phyloP scores from a whole-genome alignment of 2,113 vertebrate species.

The Tylochromis polylepis region DNA sequence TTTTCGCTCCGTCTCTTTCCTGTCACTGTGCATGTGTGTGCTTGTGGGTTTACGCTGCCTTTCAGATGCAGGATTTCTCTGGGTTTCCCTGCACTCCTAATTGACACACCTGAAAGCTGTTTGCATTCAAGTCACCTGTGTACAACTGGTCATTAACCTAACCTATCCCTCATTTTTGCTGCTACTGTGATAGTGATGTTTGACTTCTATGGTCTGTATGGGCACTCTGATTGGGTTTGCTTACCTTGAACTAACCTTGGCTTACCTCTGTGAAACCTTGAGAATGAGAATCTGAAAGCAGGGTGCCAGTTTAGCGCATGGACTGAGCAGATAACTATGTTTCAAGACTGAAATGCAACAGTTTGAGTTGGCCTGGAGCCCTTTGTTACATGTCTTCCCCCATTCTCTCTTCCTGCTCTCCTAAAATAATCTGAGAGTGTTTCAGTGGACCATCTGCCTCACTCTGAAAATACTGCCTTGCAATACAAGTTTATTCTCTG shows the following conservation, averaged over 20 bases:
- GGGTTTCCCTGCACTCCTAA: background rate
- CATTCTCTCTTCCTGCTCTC: background rate
- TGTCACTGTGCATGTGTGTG: background rate
- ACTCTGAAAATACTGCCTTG: background rate
- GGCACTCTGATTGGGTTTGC: background rate
- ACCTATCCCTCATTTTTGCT: background rate
- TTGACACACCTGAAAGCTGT: background rate
- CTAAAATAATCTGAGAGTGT: background rate
- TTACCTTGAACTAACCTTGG: background rate
- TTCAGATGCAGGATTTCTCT: background rate
- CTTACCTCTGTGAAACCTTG: background rate
- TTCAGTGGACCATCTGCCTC: background rate
- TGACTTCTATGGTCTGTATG: rapidly evolving
- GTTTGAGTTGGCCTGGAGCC: background rate
- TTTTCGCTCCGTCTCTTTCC: background rate
- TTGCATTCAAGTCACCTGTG: background rate
- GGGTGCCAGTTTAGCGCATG: background rate
- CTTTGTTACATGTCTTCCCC: background rate
- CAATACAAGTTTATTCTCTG: background rate
- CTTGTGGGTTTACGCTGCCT: background rate
- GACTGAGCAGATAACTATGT: background rate
- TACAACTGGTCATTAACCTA: background rate
- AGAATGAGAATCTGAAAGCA: background rate
- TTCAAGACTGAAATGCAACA: rapidly evolving
- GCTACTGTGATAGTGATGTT: background rate